Conservation (phyloP, 2,113 vertebrate genomes). For the Tautogolabrus adspersus region DNA sequence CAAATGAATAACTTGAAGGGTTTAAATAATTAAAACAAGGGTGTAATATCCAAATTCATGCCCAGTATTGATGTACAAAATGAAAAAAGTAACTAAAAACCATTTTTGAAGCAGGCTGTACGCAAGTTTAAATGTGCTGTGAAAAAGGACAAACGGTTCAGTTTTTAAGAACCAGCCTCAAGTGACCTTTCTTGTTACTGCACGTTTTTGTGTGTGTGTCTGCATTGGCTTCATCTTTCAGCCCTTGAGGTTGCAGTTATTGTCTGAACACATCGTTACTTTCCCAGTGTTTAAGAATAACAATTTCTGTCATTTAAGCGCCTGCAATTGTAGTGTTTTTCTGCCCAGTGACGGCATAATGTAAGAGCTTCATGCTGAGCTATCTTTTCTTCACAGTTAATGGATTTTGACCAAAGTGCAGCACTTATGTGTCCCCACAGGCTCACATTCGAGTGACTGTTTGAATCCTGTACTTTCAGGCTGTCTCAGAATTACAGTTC, state of each 20-base stretch:
- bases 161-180: not conserved
- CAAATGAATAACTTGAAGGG: no score
- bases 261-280: not conserved
- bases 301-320: not conserved
- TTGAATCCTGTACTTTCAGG: not conserved
- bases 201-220: not conserved
- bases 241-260: not conserved
- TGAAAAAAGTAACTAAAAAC: no score
- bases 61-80: no score
- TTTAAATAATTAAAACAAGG: no score
- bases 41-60: no score
- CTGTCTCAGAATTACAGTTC: not conserved
- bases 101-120: no score
- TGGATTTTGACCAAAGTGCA: constrained; percentile 13
- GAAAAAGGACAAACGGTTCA: no score
- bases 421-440: constrained; percentile 9
- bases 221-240: not conserved
- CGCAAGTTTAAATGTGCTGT: no score
- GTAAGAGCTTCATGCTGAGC: constrained; percentile 1
- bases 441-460: not conserved
- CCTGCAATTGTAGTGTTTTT: not conserved
- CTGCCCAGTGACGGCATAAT: constrained; percentile 1
- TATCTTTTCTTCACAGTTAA: constrained; percentile 11
- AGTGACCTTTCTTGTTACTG: not conserved
- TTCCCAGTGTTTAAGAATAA: not conserved